Evolutionary conservation across 2,797 vertebrate genomes (phyloP), one percentile per base, ranked within the genome.

Genomic region (Acipenser transmontanus): DNA sequence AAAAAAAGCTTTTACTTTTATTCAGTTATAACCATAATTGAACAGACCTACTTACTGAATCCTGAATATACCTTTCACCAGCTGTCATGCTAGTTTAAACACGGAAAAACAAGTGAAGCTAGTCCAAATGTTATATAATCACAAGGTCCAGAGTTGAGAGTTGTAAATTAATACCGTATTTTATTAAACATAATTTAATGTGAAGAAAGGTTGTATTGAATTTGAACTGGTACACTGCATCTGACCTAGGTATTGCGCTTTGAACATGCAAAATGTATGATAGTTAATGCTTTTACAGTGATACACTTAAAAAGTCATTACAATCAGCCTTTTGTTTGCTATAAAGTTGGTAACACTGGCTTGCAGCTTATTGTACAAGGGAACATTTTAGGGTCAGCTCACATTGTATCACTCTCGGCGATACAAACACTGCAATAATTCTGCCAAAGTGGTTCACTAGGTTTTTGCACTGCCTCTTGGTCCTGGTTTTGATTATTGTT

Each of bases 401-500:
- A 83, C 81, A 84, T 83, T 83, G 82, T 82, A 81, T 88, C 81
- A 77, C 78, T 87, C 86, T 82, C 79, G 76, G 83, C 84, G 81
- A 84, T 85, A 76, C 71, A 77, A 88, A 79, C 84, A 79, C 78
- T 73, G 82, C 83, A 84, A 87, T 91, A 87, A 85, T 83, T 87
- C 85, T 87, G 88, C 87, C 86, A 88, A 85, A 83, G 76, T 62
- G 80, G 82, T 77, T 87, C 82, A 89, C 82, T 84, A 75, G 72
- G 84, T 84, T 85, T 84, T 79, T 61, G 50, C 83, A 86, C 83
- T 88, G 82, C 79, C 82, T 79, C 84, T 89, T 83, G 85, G 84
- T 84, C 88, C 86, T 81, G 84, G 86, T 88, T 87, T 90, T 88
- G 88, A 89, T 90, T 84, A 89, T 78, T 89, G 87, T 88, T 88